Base-by-base conservation (phyloP, 2,888 invertebrate species). In the Cosmia trapezina region DNA sequence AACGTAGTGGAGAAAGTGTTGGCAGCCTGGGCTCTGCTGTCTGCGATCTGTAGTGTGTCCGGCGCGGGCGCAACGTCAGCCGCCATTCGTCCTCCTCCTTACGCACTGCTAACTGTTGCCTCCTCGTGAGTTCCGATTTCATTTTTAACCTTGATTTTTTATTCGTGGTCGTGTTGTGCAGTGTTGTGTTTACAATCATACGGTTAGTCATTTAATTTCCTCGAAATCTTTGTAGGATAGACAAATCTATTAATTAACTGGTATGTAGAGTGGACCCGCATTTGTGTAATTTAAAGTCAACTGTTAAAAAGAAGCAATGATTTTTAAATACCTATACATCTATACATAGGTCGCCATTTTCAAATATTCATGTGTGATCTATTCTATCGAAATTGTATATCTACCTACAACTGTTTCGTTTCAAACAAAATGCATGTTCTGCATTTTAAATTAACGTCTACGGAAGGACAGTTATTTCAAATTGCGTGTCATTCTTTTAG, bases 1-100 rank as follows among this genome's bases (percentile, higher is more conserved):
- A 91, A 83, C 93, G 89, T 80, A 83, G 85, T 84, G 92, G 94
- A 94, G 96, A 96, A 96, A 96, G 96, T 94, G 81, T 90, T 89
- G 91, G 91, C 87, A 91, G 89, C 86, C 91, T 90, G 92, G 89
- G 92, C 92, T 92, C 91, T 91, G 84, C 86, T 71, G 67, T 54
- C 71, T 75, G 70, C 70, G 70, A 73, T 78, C 78, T 78, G 80
- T 81, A 83, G 83, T 84, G 85, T 80, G 78, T 75, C 68, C 74
- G 76, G 72, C 70, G 71, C 76, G 70, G 80, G 83, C 87, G 78
- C 65, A 77, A 73, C 76, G 88, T 66, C 76, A 78, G 74, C 86
- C 84, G 83, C 73, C 76, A 68, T 69, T 80, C 70, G 79, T 81
- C 81, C 78, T 80, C 70, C 70, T 78, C 70, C 70, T 73, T 83